Conservation (phyloP, 1,140 invertebrate genomes). For the Anastrepha obliqua region DNA sequence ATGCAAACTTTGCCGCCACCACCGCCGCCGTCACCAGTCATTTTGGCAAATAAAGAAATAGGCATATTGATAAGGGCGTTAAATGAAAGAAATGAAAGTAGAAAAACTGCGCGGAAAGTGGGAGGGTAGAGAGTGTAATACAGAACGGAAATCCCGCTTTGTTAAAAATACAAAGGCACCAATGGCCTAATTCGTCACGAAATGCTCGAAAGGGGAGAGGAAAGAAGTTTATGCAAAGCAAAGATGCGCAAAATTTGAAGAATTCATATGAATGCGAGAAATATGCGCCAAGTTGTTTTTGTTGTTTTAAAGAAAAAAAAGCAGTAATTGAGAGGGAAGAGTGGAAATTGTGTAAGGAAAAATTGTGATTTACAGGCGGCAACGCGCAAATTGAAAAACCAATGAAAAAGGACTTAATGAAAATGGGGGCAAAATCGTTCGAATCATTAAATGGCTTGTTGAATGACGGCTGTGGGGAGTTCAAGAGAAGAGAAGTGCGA, state of each 20-base stretch:
- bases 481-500: background rate
- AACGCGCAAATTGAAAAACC: slow-evolving; percentile 40
- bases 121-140: too few species aligned
- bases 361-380: slow-evolving; percentile 26
- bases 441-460: background rate
- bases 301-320: background rate
- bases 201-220: background rate
- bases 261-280: slow-evolving; percentile 44
- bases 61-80: slow-evolving; percentile 29
- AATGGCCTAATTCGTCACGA: slow-evolving; percentile 44
- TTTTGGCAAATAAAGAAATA: slow-evolving; percentile 14
- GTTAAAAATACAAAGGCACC: slow-evolving; percentile 35
- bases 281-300: background rate
- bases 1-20: background rate
- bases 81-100: background rate
- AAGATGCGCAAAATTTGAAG: slow-evolving; percentile 28
- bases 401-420: slow-evolving; percentile 45
- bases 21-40: background rate
- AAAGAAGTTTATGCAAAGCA: background rate
- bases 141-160: background rate
- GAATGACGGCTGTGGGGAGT: background rate
- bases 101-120: too few species aligned
- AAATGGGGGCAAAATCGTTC: background rate
- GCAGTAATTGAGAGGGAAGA: background rate
- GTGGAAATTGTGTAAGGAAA: background rate